Base-by-base conservation (phyloP, 2,797 vertebrate genomes). In the Myoxocephalus aenaeus region DNA sequence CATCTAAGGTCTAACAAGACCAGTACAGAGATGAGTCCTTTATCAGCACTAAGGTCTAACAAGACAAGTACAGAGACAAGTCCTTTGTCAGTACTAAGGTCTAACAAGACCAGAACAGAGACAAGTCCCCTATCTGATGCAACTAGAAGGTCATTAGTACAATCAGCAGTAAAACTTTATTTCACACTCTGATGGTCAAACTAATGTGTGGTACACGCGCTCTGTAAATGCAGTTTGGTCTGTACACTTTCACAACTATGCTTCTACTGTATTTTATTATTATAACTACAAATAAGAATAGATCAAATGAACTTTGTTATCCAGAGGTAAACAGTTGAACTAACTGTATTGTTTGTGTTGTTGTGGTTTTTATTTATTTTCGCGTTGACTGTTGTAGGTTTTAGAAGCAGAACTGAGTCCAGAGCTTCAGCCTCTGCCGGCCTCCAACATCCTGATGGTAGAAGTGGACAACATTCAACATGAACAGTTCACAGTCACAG, bases 401-500 rank as follows among this genome's bases (percentile, higher is more conserved):
- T 77, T 86, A 58, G 89, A 90, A 0, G 61, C 83, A 4, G 96
- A 96, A 62, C 50, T 95, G 65, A 85, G 76, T 8, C 71, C 93
- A 7, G 96, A 96, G 82, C 75, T 93, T 0, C 78, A 91, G 57
- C 84, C 92, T 15, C 85, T 91, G n/a, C 65, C 91, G 11, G 87
- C 92, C 61, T 76, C 93, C 8, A 94, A 96, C 72, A 94, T 99
- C 74, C 96, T 99, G 70, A 99, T 99, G 98, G 98, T 99, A 4
- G 97, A 99, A 83, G 98, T 99, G 9, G 97, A 99, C 73, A 99
- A 99, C 0, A 92, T 99, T 3, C 84, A 93, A 70, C 98, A 99
- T 1, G 97, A 99, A 59, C 97, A 98, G 79, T 99, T 99, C 89
- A 96, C 98, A 58, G 95, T 98, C 92, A 98, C 96, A 0, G 98